Conservation (phyloP, 2,113 vertebrate genomes). For the Gallinago paraguaiae region DNA sequence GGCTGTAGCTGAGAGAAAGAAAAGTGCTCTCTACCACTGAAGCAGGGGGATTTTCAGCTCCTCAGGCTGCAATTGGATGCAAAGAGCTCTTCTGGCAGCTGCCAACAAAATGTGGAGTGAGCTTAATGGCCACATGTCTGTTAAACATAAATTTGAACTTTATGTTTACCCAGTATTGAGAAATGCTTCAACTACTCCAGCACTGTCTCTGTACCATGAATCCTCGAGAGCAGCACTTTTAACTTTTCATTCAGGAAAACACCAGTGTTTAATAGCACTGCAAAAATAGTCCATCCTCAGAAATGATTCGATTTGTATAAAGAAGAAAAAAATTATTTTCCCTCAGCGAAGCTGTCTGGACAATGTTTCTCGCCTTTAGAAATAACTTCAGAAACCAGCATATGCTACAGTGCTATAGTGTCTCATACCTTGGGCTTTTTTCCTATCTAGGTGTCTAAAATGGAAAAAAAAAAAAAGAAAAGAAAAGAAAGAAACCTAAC, state of each 20-base stretch:
- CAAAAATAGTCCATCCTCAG: not conserved
- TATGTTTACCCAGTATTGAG: not conserved
- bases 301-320: not conserved
- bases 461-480: fast-evolving
- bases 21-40: not conserved
- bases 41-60: not conserved
- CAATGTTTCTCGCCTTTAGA: not conserved
- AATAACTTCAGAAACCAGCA: not conserved
- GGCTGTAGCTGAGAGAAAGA: not conserved
- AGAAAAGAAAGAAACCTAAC: fast-evolving
- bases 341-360: not conserved
- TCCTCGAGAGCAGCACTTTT: not conserved
- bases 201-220: not conserved
- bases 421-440: not conserved
- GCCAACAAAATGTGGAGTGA: not conserved
- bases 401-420: not conserved
- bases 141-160: not conserved
- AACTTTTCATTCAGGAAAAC: not conserved
- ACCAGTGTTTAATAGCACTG: not conserved
- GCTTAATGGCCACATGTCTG: not conserved
- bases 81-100: not conserved
- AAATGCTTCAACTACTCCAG: not conserved
- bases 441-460: not conserved
- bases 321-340: not conserved
- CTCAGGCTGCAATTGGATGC: fast-evolving